phyloP scores from a whole-genome alignment of 2,888 invertebrate genomes.

The Fabriciana adippe region DNA sequence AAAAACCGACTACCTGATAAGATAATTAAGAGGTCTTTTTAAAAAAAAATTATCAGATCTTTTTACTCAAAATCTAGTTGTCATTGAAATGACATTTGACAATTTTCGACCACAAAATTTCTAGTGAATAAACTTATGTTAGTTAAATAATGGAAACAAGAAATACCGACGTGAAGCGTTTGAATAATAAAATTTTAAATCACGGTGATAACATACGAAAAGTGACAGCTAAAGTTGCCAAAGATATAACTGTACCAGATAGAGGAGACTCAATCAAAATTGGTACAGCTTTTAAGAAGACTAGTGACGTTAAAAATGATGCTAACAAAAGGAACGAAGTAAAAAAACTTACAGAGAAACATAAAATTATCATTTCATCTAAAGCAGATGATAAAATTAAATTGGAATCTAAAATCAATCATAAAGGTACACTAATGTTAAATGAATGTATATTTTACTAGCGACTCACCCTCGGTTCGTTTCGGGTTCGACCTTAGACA shows the following conservation, averaged over 20 bases:
- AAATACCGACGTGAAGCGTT: neutral
- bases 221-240: conserved; percentile 5
- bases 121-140: conserved; percentile 2
- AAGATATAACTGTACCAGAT: conserved; percentile 38
- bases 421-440: too few species aligned
- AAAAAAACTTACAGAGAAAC: neutral
- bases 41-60: neutral
- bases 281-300: neutral
- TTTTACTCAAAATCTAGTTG: conserved; percentile 12
- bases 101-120: conserved; percentile 10
- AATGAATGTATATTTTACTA: too few species aligned
- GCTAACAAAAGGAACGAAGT: neutral
- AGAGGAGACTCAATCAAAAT: conserved; percentile 46
- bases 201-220: conserved; percentile 43
- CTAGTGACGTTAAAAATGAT: neutral
- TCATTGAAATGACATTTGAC: neutral
- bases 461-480: too few species aligned
- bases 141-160: neutral
- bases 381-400: neutral
- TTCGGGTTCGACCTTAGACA: too few species aligned
- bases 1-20: too few species aligned
- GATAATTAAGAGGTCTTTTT: too few species aligned
- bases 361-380: neutral
- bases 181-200: conserved; percentile 40
- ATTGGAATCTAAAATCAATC: neutral